A percentile compares a stretch with the other conserved stretches of the same genome.
Evolutionary conservation across 2,797 vertebrate species (phyloP).

Genomic region (Coluber constrictor): DNA sequence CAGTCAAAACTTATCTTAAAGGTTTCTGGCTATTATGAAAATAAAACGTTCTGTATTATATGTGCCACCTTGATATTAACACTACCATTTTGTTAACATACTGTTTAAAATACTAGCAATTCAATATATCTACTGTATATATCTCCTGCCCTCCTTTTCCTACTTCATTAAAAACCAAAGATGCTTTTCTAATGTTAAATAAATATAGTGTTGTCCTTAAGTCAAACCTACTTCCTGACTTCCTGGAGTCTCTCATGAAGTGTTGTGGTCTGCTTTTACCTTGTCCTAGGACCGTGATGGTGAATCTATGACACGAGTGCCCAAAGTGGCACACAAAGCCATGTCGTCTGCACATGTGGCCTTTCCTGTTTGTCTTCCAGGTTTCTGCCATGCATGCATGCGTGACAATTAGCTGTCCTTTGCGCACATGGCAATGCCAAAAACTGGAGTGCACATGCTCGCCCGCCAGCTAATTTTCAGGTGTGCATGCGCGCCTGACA

Average conservation of each 20-base stretch:
- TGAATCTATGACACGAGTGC: no score
- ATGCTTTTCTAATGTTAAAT: background rate
- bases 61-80: background rate
- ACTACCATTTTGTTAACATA: background rate
- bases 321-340: no score
- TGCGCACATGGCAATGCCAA: no score
- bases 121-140: background rate
- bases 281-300: background rate
- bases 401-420: no score
- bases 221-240: background rate
- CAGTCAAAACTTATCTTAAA: background rate
- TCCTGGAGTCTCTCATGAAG: background rate
- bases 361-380: no score
- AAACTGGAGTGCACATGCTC: no score
- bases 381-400: no score
- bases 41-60: background rate
- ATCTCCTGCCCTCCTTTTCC: background rate
- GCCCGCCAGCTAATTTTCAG: no score
- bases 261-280: background rate
- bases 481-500: no score
- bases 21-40: background rate
- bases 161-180: background rate
- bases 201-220: background rate
- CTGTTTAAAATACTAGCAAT: background rate
- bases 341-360: fast-evolving